phyloP scores from a whole-genome alignment of 1,140 invertebrate species.

The Stegodyphus mimosarum region DNA sequence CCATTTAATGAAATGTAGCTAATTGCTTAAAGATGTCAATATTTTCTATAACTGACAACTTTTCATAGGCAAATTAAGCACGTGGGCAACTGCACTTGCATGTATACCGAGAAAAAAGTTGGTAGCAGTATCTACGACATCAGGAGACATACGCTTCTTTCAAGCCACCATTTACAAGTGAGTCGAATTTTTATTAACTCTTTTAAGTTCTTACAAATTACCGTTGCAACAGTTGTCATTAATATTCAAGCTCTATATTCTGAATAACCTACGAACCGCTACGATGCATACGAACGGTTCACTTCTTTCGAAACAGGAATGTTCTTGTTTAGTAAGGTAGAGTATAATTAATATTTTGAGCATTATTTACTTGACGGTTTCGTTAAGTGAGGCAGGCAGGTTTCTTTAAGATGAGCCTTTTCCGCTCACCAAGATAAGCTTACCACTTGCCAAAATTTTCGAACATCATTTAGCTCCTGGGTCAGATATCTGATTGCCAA shows the following conservation, averaged over 20 bases:
- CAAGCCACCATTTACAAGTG: slow-evolving; percentile 14
- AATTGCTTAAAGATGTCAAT: neutral
- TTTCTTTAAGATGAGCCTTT: too few species aligned
- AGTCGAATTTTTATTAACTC: neutral
- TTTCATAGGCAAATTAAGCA: slow-evolving; percentile 16
- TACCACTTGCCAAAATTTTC: too few species aligned
- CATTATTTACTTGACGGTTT: neutral
- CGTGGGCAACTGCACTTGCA: slow-evolving; percentile 28
- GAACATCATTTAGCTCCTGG: too few species aligned
- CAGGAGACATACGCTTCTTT: slow-evolving; percentile 48
- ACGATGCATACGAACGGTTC: neutral
- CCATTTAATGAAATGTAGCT: neutral
- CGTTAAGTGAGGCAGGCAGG: too few species aligned
- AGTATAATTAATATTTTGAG: neutral
- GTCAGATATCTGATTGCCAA: too few species aligned
- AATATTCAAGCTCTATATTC: too few species aligned
- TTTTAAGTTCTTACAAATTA: neutral
- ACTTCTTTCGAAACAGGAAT: neutral
- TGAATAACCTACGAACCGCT: neutral
- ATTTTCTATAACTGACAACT: neutral
- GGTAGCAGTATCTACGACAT: slow-evolving; percentile 35
- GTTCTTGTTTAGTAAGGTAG: neutral
- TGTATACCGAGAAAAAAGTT: slow-evolving; percentile 36
- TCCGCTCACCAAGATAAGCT: too few species aligned
- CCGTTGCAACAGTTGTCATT: too few species aligned